Evolutionary conservation across 2,888 invertebrate species (phyloP), one percentile per base, ranked within the genome.

Genomic region (Leucoptera coffeella): DNA sequence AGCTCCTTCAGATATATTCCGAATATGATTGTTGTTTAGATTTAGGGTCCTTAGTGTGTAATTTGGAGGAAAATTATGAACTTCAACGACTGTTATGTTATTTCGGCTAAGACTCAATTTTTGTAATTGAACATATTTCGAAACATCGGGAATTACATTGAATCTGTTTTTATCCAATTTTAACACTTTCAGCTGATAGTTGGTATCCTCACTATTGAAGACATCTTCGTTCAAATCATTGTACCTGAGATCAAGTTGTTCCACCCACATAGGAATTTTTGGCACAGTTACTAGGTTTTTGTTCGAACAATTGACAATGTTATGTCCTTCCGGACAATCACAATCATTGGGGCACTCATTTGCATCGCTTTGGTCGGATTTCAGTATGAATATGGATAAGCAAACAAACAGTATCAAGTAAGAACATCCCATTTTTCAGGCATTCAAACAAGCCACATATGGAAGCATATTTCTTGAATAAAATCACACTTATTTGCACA

Each of bases 261-360:
- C 76, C 52, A 82, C 81, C 83, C 86, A 86, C 60, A 69, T 67
- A 32, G 87, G 87, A 51, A 88, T 72, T 59, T 78, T 69, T 38
- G 88, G 86, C 52, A 87, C 76, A 42, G 74, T 69, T 38, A 73
- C 72, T 45, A 87, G 74, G 53, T 79, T 80, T 48, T 75, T 75
- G 45, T 77, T 78, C 38, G 80, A 78, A 71, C 88, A 89, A 60
- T 85, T 83, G 32, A 86, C 82, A n/a, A n/a, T n/a, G n/a, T n/a
- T n/a, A 53, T 80, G 80, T 40, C 74, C 73, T 43, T 81, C 78
- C 39, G 86, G 62, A 56, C 86, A 87, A 44, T 71, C 74, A 57
- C 88, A 89, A 50, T 69, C 69, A 41, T 73, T 72, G 29, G 83
- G 82, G 47, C 85, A 86, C 45, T 65, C 67, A 45, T 61, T 47